phyloP scores from a whole-genome alignment of 1,140 invertebrate species.

The Conus betulinus region DNA sequence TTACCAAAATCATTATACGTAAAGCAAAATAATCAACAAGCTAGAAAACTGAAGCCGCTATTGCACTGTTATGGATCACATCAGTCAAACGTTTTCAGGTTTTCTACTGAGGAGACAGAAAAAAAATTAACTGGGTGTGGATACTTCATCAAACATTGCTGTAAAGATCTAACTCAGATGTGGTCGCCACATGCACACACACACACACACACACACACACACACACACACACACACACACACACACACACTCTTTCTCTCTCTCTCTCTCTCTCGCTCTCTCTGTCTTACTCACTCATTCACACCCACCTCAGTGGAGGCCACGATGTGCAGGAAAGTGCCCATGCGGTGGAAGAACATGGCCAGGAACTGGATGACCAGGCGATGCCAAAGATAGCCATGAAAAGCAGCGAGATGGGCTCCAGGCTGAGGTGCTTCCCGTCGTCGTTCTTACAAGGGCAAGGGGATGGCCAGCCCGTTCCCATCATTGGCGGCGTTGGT shows the following conservation, averaged over 20 bases:
- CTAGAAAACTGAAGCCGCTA: too few relatives aligned
- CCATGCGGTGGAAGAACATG: conserved; percentile 99
- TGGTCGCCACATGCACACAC: too few relatives aligned
- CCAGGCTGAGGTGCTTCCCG: conserved; percentile 74
- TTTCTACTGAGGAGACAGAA: too few relatives aligned
- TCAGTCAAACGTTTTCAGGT: too few relatives aligned
- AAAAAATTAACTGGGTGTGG: too few relatives aligned
- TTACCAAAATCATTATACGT: too few relatives aligned
- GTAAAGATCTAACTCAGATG: too few relatives aligned
- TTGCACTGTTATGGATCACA: too few relatives aligned
- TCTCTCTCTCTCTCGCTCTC: background rate
- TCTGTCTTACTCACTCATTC: background rate
- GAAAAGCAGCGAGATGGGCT: conserved; percentile 98
- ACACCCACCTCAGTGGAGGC: conserved; percentile 87
- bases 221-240: too few relatives aligned
- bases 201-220: too few relatives aligned
- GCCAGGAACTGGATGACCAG: conserved; percentile 97
- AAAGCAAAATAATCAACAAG: too few relatives aligned
- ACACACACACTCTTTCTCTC: background rate
- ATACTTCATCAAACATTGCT: too few relatives aligned
- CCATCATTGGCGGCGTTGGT: conserved; percentile 59
- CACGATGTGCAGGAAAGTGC: conserved; percentile 97
- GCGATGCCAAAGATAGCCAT: conserved; percentile 98
- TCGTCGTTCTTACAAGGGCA: conserved; percentile 56
- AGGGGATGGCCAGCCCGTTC: conserved; percentile 61